phyloP scores from a whole-genome alignment of 64 coral and sea anemone species.

The Montipora foliosa region DNA sequence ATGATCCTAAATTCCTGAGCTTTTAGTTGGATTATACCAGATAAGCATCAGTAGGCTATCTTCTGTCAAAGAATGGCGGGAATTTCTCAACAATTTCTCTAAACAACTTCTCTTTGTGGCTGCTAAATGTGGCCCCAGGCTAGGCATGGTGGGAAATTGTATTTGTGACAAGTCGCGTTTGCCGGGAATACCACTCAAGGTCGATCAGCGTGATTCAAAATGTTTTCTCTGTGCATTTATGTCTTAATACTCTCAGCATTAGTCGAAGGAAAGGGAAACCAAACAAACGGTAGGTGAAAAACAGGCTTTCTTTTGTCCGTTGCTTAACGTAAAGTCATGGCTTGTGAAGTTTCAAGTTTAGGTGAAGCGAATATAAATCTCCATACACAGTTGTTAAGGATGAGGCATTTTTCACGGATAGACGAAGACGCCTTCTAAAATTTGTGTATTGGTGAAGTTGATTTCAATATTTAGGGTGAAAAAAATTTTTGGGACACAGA shows the following conservation, averaged over 20 bases:
- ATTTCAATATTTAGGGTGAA: no score
- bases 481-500: no score
- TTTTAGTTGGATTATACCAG: no score
- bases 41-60: no score
- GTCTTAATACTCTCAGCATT: not conserved
- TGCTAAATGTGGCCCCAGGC: not conserved
- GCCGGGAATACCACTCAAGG: not conserved
- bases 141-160: not conserved
- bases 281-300: slow-evolving; percentile 6
- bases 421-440: no score
- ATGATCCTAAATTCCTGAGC: no score
- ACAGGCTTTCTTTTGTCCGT: not conserved
- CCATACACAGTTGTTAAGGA: no score
- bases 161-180: not conserved
- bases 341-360: no score
- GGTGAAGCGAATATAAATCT: no score
- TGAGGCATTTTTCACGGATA: no score
- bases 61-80: no score
- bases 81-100: not conserved
- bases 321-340: not conserved
- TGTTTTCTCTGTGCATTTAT: slow-evolving; percentile 20
- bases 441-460: no score
- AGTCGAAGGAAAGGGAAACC: slow-evolving; percentile 3
- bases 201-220: not conserved
- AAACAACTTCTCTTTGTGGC: not conserved